These are phyloP conservation scores for Syngnathus floridae DNA, from an alignment of 2,113 vertebrate genomes.

Conservation along the genomic window DNA sequence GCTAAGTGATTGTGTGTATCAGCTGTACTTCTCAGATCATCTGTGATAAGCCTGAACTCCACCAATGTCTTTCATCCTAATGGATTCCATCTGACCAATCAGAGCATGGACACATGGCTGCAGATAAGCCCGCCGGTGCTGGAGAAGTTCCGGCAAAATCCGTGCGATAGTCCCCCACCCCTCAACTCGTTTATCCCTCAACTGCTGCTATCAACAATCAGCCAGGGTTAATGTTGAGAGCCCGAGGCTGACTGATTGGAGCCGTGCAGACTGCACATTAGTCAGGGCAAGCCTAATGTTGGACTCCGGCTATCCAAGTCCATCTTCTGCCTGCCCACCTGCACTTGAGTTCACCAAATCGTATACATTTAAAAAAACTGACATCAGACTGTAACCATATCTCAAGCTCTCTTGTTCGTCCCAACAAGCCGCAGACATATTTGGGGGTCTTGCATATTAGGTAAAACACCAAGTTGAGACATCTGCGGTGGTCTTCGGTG, in stretches of 20 bases:
- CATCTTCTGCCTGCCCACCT: constrained; percentile 34
- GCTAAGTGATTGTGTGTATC: constrained; percentile 23
- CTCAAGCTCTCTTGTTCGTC: constrained; percentile 25
- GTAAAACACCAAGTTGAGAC: constrained; percentile 12
- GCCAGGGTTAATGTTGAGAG: constrained; percentile 53
- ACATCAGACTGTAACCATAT: constrained; percentile 18
- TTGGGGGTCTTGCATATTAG: constrained; percentile 17
- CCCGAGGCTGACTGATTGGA: constrained; percentile 58
- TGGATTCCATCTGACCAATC: constrained; percentile 69
- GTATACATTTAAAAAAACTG: constrained; percentile 30
- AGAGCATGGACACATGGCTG: constrained; percentile 45
- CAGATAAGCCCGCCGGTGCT: constrained; percentile 54
- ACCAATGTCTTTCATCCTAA: constrained; percentile 65
- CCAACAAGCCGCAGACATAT: constrained; percentile 19
- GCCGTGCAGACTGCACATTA: constrained; percentile 60
- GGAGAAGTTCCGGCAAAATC: constrained; percentile 57
- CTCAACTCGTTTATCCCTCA: constrained; percentile 15
- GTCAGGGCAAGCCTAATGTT: constrained; percentile 42
- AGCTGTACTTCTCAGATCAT: constrained; percentile 23
- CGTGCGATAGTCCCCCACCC: constrained; percentile 27
- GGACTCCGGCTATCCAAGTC: constrained; percentile 29
- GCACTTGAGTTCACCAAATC: constrained; percentile 18
- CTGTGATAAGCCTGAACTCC: constrained; percentile 29
- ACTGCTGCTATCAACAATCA: constrained; percentile 65
- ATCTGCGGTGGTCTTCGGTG: constrained; percentile 39